phyloP scores from a whole-genome alignment of 2,113 vertebrate species.

The Ascaphus truei region DNA sequence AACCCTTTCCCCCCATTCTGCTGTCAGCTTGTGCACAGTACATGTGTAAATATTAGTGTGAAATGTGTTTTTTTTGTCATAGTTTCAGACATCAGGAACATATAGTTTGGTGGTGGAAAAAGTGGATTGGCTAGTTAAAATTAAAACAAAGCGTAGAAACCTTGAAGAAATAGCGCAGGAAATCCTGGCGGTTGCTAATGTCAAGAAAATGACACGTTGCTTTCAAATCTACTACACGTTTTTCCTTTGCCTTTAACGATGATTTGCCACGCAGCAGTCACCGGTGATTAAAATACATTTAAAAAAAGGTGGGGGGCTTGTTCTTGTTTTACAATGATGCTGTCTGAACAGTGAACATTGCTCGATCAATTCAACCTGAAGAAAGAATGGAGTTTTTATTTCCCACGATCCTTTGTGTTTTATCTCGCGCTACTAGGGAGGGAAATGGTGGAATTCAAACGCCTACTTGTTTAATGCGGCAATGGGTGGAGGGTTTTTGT shows the following conservation, averaged over 20 bases:
- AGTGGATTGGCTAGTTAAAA: conserved; percentile 77
- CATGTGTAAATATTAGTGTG: conserved; percentile 91
- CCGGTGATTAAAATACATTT: background rate
- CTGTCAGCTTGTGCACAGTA: conserved; percentile 98
- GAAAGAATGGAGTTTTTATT: conserved; percentile 51
- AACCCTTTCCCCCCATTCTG: conserved; percentile 45
- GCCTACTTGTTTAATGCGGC: background rate
- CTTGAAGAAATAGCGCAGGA: conserved; percentile 50
- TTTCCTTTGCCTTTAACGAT: conserved; percentile 42
- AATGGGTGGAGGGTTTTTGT: too few species aligned
- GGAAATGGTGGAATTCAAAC: conserved; percentile 47
- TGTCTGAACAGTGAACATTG: conserved; percentile 46
- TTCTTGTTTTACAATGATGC: conserved; percentile 36
- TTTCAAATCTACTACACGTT: conserved; percentile 40
- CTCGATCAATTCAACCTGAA: conserved; percentile 54
- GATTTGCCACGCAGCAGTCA: background rate
- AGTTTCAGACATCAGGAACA: conserved; percentile 74
- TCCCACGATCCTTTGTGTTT: conserved; percentile 41
- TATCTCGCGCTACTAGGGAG: conserved; percentile 57
- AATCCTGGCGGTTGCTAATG: background rate
- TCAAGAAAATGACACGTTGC: conserved; percentile 23
- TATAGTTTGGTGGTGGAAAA: conserved; percentile 90
- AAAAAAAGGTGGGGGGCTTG: conserved; percentile 29
- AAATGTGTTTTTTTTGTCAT: conserved; percentile 90
- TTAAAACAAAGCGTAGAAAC: conserved; percentile 57